Evolutionary conservation across 2,113 vertebrate species (phyloP).

Genomic region (Tychaedon coryphoeus): DNA sequence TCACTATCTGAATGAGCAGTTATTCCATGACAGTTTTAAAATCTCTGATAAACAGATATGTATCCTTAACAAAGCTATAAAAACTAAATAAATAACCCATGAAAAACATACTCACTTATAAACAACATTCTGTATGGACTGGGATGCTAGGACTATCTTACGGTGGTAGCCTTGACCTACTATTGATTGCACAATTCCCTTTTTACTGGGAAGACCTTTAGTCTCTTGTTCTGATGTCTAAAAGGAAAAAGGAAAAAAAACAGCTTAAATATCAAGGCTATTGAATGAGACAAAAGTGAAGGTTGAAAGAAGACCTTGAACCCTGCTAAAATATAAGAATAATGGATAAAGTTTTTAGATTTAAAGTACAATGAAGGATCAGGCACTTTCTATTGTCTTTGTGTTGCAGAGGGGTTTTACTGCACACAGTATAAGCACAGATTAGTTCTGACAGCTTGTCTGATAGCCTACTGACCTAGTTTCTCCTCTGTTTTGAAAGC

Average conservation of each 20-base stretch:
- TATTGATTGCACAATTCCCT: slow-evolving; percentile 97
- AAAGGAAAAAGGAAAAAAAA: not conserved
- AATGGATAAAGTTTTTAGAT: not conserved
- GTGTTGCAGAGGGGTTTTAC: slow-evolving; percentile 16
- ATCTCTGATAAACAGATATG: not conserved
- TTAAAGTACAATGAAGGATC: not conserved
- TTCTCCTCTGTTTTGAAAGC: slow-evolving; percentile 42
- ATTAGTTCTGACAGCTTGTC: slow-evolving; percentile 55
- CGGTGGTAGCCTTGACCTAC: slow-evolving; percentile 97
- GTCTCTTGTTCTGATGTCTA: slow-evolving; percentile 95
- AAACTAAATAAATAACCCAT: not conserved
- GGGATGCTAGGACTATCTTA: slow-evolving; percentile 95
- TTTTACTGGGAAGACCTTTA: slow-evolving; percentile 97
- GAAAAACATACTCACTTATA: slow-evolving; percentile 86
- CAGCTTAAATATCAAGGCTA: not conserved
- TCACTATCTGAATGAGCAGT: not conserved
- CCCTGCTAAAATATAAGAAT: not conserved
- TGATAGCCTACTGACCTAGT: slow-evolving; percentile 63
- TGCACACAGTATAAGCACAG: not conserved
- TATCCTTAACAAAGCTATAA: not conserved
- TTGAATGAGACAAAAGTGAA: not conserved
- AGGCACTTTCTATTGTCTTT: slow-evolving; percentile 25
- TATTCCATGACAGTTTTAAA: not conserved
- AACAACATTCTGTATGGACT: slow-evolving; percentile 90
- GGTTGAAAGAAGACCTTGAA: not conserved